These are phyloP conservation scores for Babylonia areolata DNA, from an alignment of 1,140 invertebrate species.

Conservation along the genomic window DNA sequence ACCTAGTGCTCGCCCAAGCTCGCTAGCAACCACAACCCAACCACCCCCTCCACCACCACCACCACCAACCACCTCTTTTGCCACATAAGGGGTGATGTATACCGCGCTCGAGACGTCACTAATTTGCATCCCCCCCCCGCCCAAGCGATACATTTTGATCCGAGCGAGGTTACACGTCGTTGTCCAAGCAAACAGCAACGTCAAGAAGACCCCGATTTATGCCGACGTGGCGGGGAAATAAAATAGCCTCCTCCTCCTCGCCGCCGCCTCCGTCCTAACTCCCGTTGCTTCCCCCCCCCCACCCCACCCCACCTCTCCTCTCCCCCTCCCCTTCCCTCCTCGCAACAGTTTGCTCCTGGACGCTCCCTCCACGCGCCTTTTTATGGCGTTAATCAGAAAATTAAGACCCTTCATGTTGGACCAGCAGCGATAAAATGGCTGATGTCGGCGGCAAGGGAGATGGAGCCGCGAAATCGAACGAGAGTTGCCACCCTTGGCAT, in stretches of 20 bases:
- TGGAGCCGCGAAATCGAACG: conserved; percentile 14
- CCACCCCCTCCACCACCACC: too few relatives aligned
- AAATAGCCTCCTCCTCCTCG: not conserved
- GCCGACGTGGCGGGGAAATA: not conserved
- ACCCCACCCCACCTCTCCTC: too few relatives aligned
- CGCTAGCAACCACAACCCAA: too few relatives aligned
- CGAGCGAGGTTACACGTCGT: not conserved
- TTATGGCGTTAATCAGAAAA: conserved; percentile 22
- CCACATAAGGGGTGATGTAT: not conserved
- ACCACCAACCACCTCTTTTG: too few relatives aligned
- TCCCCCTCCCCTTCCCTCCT: not conserved
- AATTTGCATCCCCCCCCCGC: not conserved
- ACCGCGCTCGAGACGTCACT: not conserved
- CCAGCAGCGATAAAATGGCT: conserved; percentile 23
- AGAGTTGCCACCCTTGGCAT: conserved; percentile 11
- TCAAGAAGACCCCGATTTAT: not conserved
- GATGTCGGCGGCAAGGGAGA: not conserved
- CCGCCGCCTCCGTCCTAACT: too few relatives aligned
- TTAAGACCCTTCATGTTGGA: conserved; percentile 23
- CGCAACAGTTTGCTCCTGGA: not conserved
- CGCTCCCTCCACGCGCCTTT: not conserved
- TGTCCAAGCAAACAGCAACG: conserved; percentile 19
- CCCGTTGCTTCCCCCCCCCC: not conserved
- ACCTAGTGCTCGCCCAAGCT: too few relatives aligned
- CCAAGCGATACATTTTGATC: conserved; percentile 3